Evolutionary conservation across 37 sponge, comb jelly and placozoan species (phyloP), one percentile per base, ranked within the genome.

Genomic region (Cliona cf. orientalis): DNA sequence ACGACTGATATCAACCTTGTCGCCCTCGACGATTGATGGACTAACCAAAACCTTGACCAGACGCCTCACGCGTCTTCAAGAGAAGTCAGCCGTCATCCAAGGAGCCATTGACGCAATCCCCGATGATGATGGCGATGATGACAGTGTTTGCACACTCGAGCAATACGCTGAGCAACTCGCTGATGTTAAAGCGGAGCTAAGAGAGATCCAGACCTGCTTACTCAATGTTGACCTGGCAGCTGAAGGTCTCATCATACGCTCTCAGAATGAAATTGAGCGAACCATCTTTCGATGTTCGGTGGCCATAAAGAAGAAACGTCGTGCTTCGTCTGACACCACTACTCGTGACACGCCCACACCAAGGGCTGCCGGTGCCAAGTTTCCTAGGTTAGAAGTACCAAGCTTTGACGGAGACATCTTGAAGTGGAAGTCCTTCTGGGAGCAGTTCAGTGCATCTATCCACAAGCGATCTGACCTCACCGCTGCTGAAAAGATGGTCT

Each of bases 371-470:
- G 66, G 2, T 2, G 33, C 66, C 66, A 75, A 75, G 60, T 41
- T 75, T 19, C 76, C 76, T 19, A 75, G 59, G 26, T 25, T 75
- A 7, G 76, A 75, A 25, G 22, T 75, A 19, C 76, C 76, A 26
- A 75, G 38, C 23, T 75, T 75, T 58, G 38, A 75, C 38, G 76
- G 76, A 12, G 60, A 75, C 40, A 57, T 75, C n/a, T 34, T 75
- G 60, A 36, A 35, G 9, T 75, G 76, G 76, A 75, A 41, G 61
- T 25, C 32, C 39, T 75, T 75, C 35, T 75, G 76, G 76, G 76
- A 75, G 40, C 76, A 75, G 42, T 75, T 75, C 28, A 38, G 76
- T 25, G 42, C 59, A 22, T 75, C 76, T 22, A 61, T 75, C 25
- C 76, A 75, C 40, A 61, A 75, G 34, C 76, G 76, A 36, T 6